Evolutionary conservation across 2,888 invertebrate species (phyloP), one percentile per base, ranked within the genome.

Genomic region (Ormyrus rosae): DNA sequence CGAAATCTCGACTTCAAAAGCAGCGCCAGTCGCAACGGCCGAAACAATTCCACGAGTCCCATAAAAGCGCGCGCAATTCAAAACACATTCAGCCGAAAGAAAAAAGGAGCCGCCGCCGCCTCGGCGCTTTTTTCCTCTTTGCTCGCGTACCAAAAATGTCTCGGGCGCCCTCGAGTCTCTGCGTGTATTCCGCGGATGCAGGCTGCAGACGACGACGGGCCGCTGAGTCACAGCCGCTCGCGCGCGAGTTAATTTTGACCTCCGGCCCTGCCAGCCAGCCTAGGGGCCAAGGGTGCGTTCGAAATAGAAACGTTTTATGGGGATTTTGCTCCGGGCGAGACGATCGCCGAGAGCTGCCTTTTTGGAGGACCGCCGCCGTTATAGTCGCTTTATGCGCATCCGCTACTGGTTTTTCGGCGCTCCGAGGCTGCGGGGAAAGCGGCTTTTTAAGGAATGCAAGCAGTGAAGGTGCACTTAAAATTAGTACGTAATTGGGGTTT

Each of bases 301-400:
- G 61, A 78, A 73, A 78, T 72, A 67, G 71, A 72, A 51, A 50
- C 45, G 56, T n/a, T 80, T 80, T 75, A 80, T 75, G 80, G 60
- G 80, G 61, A 70, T 71, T 75, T 74, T 68, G 79, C 61, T 46
- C 73, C 10, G 63, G 50, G 2, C 6, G 58, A 19, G 55, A 19
- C 19, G 19, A 19, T 19, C 19, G 19, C 19, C n/a, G n/a, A n/a
- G 19, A 19, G 19, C 19, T 19, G 19, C 19, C 1, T 19, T 19
- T 19, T 19, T 1, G 19, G 19, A 19, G 19, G 19, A 19, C 19
- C 19, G 19, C 19, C 19, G 19, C 19, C 19, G n/a, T n/a, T n/a
- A n/a, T n/a, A n/a, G 19, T 19, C 19, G 19, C 19, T 19, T 19
- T 19, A 19, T 19, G 19, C 1, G 19, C 19, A 19, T 19, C 19